Percentiles rank a stretch among this genome's conserved stretches.
Evolutionary conservation across 2,888 invertebrate species (phyloP).

Genomic region (Ennomos quercinarius): DNA sequence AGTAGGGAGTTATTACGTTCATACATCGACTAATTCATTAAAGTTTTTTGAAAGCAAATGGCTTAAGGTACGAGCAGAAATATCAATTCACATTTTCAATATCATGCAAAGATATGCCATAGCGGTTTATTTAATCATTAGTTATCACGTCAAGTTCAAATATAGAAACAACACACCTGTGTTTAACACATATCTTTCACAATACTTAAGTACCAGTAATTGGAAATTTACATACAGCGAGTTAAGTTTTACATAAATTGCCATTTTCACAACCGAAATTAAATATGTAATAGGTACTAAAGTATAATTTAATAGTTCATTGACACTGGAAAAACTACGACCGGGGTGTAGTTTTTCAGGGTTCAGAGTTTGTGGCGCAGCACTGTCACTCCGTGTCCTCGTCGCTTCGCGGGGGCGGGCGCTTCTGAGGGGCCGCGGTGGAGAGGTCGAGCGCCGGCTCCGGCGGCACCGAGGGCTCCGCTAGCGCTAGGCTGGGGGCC

Average conservation of each 20-base stretch:
- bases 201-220: constrained; percentile 76
- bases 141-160: constrained; percentile 64
- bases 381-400: constrained; percentile 76
- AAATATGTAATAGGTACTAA: constrained; percentile 80
- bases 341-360: constrained; percentile 65
- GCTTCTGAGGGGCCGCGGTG: constrained; percentile 60
- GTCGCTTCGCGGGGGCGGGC: constrained; percentile 48
- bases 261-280: constrained; percentile 86
- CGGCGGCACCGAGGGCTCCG: constrained; percentile 28
- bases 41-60: constrained; percentile 32
- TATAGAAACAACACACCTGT: constrained; percentile 74
- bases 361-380: constrained; percentile 70
- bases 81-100: constrained; percentile 27
- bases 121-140: constrained; percentile 48
- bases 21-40: constrained; percentile 33
- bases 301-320: constrained; percentile 76
- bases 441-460: constrained; percentile 75
- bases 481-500: too few species aligned
- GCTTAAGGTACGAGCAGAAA: constrained; percentile 19
- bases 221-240: constrained; percentile 78
- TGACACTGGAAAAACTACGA: constrained; percentile 63
- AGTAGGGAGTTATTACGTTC: constrained; percentile 31
- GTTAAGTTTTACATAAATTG: constrained; percentile 81
- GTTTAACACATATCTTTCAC: constrained; percentile 79
- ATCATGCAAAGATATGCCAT: constrained; percentile 66